Conservation (phyloP, 1,140 invertebrate genomes). For the Thereuonema tuberculata region DNA sequence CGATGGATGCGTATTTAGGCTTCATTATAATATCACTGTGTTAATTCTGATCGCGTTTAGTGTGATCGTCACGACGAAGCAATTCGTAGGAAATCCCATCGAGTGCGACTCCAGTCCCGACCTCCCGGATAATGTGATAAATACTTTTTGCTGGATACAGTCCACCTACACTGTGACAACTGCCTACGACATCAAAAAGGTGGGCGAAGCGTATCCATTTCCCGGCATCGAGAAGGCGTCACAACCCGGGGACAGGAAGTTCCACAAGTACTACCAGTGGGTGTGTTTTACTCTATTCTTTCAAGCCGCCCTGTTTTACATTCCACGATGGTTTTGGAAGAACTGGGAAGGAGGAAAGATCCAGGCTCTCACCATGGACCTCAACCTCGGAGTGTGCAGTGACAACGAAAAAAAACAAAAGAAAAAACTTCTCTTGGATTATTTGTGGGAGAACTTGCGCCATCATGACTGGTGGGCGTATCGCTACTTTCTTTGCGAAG, state of each 20-base stretch:
- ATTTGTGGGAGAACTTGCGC: slow-evolving; percentile 16
- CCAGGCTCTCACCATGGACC: slow-evolving; percentile 22
- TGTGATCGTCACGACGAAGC: slow-evolving; percentile 64
- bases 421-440: slow-evolving; percentile 23
- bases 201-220: slow-evolving; percentile 3
- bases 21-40: slow-evolving; percentile 44
- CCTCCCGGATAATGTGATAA: slow-evolving; percentile 25
- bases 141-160: slow-evolving; percentile 37
- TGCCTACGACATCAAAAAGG: slow-evolving; percentile 13
- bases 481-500: slow-evolving; percentile 29
- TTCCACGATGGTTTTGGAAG: slow-evolving; percentile 38
- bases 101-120: slow-evolving; percentile 20
- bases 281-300: slow-evolving; percentile 38
- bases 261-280: slow-evolving; percentile 37
- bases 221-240: not conserved
- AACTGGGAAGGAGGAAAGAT: slow-evolving; percentile 15
- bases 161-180: slow-evolving; percentile 30
- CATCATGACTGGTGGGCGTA: slow-evolving; percentile 25
- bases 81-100: slow-evolving; percentile 45
- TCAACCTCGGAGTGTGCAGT: slow-evolving; percentile 21
- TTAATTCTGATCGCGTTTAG: slow-evolving; percentile 25
- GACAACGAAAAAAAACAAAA: slow-evolving; percentile 22
- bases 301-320: slow-evolving; percentile 39
- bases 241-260: slow-evolving; percentile 1
- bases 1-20: slow-evolving; percentile 75